A percentile compares a stretch with the other conserved stretches of the same genome.
phyloP scores from a whole-genome alignment of 2,888 invertebrate genomes.

The Allacma fusca region DNA sequence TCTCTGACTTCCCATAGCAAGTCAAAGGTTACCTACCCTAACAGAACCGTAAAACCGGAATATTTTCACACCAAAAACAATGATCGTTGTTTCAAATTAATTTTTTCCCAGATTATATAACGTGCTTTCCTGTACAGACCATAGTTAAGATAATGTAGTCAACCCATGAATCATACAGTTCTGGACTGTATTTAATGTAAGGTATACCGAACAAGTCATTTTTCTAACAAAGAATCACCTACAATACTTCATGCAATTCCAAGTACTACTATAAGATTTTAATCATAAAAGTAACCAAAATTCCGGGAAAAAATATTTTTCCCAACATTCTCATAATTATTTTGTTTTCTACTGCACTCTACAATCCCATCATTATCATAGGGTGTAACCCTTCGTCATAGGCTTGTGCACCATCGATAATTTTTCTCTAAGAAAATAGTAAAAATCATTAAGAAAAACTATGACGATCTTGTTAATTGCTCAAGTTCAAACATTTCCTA shows the following conservation, averaged over 20 bases:
- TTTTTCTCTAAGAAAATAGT: neutral
- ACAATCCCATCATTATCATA: no score
- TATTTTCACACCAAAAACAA: constrained; percentile 14
- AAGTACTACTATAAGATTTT: no score
- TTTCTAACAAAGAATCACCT: no score
- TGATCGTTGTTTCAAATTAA: neutral
- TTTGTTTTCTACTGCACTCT: no score
- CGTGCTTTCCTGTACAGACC: neutral
- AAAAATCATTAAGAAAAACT: no score
- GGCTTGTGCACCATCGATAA: neutral
- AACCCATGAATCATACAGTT: neutral
- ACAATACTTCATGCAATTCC: no score
- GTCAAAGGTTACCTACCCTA: constrained; percentile 35
- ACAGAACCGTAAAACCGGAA: constrained; percentile 25
- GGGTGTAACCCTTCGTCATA: constrained; percentile 16
- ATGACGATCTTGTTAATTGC: no score
- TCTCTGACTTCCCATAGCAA: neutral
- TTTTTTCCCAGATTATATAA: neutral
- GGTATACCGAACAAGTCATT: no score
- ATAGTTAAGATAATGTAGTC: neutral
- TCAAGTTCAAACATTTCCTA: neutral
- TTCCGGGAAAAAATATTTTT: constrained; percentile 43
- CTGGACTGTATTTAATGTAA: no score
- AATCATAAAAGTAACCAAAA: neutral
- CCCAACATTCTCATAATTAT: no score